Evolutionary conservation across 2,888 invertebrate species (phyloP), one percentile per base, ranked within the genome.

Genomic region (Flabesymbios commensalis): DNA sequence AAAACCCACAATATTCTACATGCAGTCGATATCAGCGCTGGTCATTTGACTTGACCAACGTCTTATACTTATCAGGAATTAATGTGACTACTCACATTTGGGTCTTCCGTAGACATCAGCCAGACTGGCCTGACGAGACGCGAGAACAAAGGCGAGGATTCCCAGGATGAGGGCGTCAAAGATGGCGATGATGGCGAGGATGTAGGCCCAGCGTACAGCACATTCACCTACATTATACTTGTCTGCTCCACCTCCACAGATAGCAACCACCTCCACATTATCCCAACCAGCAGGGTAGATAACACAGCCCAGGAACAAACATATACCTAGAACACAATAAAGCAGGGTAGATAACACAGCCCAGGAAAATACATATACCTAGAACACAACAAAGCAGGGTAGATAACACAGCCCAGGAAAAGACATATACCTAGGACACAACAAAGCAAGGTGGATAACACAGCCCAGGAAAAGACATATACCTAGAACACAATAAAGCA

Each of bases 251-350:
- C 89, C 87, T 0, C 94, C 94, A 76, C 97, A 97, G 1, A 95
- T 90, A 76, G 89, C 88, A 67, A 90, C 88, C 33, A 96, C 91
- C 60, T 88, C 86, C 1, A 89, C 87, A 55, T 92, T 90, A 76
- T 91, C 90, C 94, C 95, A 97, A 1, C 93, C 95, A 5, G 91
- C 90, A 0, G 97, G 96, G 85, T 90, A 97, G 47, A 91, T 88
- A 5, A 90, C 88, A 68, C 95, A 93, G 1, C 93, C 94, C 0
- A 90, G 89, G 57, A 92, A 89, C 90, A 96, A 89, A 75, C 90
- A 91, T 29, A 91, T 83, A 2, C 93, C 95, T 95, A 86, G 19
- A 87, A 57, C n/a, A 45, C 3, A 22, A 17, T 1, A 53, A 1
- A 1, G 36, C 90, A 0, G 97, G 96, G 85, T 90, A 97, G 47